These are phyloP conservation scores for Patella ulyssiponensis DNA, from an alignment of 2,888 invertebrate species.

Conservation along the genomic window DNA sequence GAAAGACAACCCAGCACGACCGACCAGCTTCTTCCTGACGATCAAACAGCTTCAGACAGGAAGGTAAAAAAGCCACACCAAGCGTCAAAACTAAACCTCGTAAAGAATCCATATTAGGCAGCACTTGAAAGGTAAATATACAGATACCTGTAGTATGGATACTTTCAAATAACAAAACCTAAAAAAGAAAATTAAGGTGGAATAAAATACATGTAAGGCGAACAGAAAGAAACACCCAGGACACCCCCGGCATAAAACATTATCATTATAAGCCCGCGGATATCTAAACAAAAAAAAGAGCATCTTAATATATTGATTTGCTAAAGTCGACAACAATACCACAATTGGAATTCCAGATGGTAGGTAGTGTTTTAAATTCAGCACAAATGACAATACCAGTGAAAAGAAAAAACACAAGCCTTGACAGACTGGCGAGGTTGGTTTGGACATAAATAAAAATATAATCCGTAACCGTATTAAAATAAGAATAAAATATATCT, in stretches of 20 bases:
- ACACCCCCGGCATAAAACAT: too few relatives aligned
- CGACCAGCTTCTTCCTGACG: constrained; percentile 44
- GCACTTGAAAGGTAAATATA: constrained; percentile 87
- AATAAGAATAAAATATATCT: constrained; percentile 23
- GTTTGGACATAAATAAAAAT: too few relatives aligned
- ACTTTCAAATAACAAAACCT: constrained; percentile 87
- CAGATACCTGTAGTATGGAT: constrained; percentile 90
- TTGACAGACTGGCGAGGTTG: too few relatives aligned
- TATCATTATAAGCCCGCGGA: too few relatives aligned
- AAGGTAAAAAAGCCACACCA: constrained; percentile 93
- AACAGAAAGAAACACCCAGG: too few relatives aligned
- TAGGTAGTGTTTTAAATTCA: too few relatives aligned
- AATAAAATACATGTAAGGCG: background rate
- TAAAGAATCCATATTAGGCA: constrained; percentile 93
- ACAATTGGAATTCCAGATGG: too few relatives aligned
- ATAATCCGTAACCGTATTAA: background rate
- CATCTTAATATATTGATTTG: too few relatives aligned
- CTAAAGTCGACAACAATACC: too few relatives aligned
- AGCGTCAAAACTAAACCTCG: constrained; percentile 97
- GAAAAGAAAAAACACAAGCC: too few relatives aligned
- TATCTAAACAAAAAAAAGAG: too few relatives aligned
- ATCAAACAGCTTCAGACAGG: constrained; percentile 69
- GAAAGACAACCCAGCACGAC: constrained; percentile 40
- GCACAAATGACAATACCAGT: too few relatives aligned
- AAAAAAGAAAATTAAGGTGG: constrained; percentile 32